Evolutionary conservation across 2,888 invertebrate genomes (phyloP), one percentile per base, ranked within the genome.

Genomic region (Drosophila anomalata): DNA sequence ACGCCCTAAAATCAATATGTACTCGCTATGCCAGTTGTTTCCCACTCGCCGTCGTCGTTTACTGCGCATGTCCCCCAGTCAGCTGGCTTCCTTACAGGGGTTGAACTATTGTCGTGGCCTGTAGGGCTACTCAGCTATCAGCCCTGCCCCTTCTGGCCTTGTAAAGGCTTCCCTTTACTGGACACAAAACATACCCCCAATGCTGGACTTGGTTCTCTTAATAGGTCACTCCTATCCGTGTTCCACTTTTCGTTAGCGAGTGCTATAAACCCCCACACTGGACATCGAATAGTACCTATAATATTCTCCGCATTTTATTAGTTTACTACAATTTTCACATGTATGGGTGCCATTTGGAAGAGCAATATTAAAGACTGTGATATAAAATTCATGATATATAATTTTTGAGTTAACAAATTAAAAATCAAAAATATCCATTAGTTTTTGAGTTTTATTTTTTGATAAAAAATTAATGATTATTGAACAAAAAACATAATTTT

Each of bases 1-100:
- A 47, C 51, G 66, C 26, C 61, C 55, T 44, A 67, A 67, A 67
- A 67, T 67, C 66, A 47, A 67, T 67, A 62, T 47, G 53, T 60
- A 29, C 31, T 22, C 60, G 29, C 46, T 52, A n/a, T 36, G 36
- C 46, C n/a, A 31, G 14, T 60, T 12, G 20, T 59, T 53, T 36
- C 62, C 22, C 29, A 33, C 22, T n/a, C 14, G 3, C 8, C 3
- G 12, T n/a, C 36, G 7, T 36, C 31, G 36, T 2, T 5, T 0
- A 14, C 2, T 68, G 62, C 63, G 67, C 63, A 63, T 39, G 67
- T 12, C 22, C 20, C 20, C 17, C 24, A 33, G 59, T 44, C 66
- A 70, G 70, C 66, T 70, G 66, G 24, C 17, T 12, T 5, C 20
- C 20, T 20, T 42, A 9, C 41, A 42, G 41, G 41, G 41, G 41